phyloP scores from a whole-genome alignment of 2,888 invertebrate genomes.

The Lasius fuliginosus region DNA sequence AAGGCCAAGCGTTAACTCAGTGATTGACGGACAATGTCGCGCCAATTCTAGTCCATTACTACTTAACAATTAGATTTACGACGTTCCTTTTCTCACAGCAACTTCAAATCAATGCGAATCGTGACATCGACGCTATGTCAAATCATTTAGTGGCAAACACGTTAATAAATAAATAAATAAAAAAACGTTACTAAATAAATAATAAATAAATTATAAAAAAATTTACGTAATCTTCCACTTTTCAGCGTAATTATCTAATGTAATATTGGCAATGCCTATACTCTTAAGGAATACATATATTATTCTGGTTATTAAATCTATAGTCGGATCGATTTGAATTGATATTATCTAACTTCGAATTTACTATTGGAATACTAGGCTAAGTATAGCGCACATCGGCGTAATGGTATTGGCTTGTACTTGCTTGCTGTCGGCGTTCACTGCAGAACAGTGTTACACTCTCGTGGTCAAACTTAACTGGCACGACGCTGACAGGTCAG shows the following conservation, averaged over 20 bases:
- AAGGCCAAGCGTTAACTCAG: background rate
- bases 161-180: background rate
- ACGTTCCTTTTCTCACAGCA: background rate
- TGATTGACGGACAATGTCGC: background rate
- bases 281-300: background rate
- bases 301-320: background rate
- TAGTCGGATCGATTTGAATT: background rate
- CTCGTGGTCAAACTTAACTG: slow-evolving; percentile 42
- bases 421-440: slow-evolving; percentile 13
- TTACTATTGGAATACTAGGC: slow-evolving; percentile 1
- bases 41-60: background rate
- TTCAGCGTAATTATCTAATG: background rate
- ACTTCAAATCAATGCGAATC: background rate
- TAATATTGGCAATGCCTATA: background rate
- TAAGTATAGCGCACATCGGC: background rate
- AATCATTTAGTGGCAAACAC: background rate
- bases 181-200: too few species aligned
- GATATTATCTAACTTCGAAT: slow-evolving; percentile 34
- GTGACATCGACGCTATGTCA: background rate
- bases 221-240: background rate
- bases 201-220: background rate
- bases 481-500: slow-evolving; percentile 17
- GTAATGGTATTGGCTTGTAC: background rate
- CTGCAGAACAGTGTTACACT: slow-evolving; percentile 27
- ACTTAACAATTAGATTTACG: slow-evolving; percentile 2